A percentile compares a stretch with the other conserved stretches of the same genome.
Conservation (phyloP, 2,888 invertebrate species). For the Diachrysia chrysitis region DNA sequence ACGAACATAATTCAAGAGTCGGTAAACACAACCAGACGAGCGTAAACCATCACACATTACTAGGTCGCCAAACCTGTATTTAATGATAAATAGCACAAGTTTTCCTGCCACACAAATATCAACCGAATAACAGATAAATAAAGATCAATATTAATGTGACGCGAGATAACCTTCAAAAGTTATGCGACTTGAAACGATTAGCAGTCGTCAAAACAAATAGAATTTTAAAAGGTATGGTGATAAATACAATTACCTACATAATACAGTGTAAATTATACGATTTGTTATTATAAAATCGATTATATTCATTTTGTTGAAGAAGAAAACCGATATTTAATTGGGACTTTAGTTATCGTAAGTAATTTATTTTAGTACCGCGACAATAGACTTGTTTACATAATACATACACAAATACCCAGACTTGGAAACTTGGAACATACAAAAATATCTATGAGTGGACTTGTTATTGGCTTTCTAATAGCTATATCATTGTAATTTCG, state of each 20-base stretch:
- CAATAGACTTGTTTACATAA: background rate
- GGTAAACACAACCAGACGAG: conserved; percentile 53
- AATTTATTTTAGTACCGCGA: background rate
- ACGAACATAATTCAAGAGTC: conserved; percentile 39
- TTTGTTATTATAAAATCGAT: conserved; percentile 16
- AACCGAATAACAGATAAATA: conserved; percentile 46
- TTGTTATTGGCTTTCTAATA: no score
- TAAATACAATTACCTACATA: conserved; percentile 56
- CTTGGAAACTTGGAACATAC: no score
- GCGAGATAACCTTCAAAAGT: conserved; percentile 69
- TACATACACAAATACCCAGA: no score
- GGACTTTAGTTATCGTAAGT: background rate
- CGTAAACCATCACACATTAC: conserved; percentile 62
- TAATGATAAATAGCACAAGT: conserved; percentile 64
- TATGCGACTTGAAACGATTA: conserved; percentile 63
- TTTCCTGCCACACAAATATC: conserved; percentile 39
- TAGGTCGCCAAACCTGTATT: conserved; percentile 76
- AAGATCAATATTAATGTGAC: conserved; percentile 42
- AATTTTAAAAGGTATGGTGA: conserved; percentile 58
- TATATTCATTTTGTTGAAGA: background rate
- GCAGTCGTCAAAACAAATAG: conserved; percentile 60
- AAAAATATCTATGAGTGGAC: no score
- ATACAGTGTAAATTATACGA: conserved; percentile 30
- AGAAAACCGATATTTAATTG: background rate
- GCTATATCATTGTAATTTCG: no score